phyloP scores from a whole-genome alignment of 2,888 invertebrate genomes.

The Erpobdella octoculata region DNA sequence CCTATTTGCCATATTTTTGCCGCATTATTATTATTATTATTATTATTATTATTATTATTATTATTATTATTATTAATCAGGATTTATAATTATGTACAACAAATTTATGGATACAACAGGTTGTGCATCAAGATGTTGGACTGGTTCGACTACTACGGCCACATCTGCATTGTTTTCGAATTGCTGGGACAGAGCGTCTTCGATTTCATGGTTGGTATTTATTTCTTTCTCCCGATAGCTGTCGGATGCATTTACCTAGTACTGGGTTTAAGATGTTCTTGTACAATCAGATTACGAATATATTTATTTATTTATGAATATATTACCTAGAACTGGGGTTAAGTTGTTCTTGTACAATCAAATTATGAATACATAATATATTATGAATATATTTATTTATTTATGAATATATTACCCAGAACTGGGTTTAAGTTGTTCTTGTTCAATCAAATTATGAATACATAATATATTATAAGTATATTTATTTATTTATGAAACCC shows the following conservation, averaged over 20 bases:
- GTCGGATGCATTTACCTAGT: no score
- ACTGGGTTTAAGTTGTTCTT: no score
- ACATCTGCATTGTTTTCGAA: conserved; percentile 53
- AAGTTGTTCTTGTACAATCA: no score
- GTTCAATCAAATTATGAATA: no score
- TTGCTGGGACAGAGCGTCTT: conserved; percentile 53
- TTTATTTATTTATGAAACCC: no score
- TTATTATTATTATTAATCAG: not conserved
- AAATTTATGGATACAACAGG: conserved; percentile 46
- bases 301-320: no score
- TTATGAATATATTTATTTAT: no score
- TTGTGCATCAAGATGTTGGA: conserved; percentile 54
- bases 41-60: not conserved
- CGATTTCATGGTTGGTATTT: conserved; percentile 50
- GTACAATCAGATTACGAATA: no score
- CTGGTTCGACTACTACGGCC: conserved; percentile 54
- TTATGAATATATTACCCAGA: no score
- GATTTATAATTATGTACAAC: not conserved
- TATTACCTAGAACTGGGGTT: no score
- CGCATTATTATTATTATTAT: not conserved
- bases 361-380: no score
- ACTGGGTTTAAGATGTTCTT: not conserved
- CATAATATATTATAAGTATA: no score
- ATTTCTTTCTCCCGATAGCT: not conserved
- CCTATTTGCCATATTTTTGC: not conserved